Conservation (phyloP, 1,140 invertebrate species). For the Eupristina koningsbergeri region DNA sequence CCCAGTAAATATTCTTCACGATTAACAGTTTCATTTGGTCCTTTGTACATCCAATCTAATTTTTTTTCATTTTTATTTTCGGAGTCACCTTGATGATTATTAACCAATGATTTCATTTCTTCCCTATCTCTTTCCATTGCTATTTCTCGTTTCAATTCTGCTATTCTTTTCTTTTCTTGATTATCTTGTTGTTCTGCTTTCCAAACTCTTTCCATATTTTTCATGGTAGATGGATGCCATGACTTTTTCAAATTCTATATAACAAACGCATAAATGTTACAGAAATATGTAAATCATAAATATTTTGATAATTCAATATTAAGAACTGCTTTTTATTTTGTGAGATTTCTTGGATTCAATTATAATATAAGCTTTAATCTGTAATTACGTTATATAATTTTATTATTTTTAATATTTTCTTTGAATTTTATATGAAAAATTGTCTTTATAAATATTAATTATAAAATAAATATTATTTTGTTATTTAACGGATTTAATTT, state of each 20-base stretch:
- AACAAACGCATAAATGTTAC: neutral
- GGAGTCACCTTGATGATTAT: conserved; percentile 75
- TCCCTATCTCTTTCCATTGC: conserved; percentile 79
- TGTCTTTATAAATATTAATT: too few species aligned
- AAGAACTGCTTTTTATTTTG: too few species aligned
- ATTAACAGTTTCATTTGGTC: conserved; percentile 81
- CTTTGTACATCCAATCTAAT: conserved; percentile 95
- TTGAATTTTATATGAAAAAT: too few species aligned
- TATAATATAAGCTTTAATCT: too few species aligned
- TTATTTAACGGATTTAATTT: neutral
- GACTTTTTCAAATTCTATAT: conserved; percentile 83
- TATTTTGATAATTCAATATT: too few species aligned
- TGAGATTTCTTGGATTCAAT: neutral
- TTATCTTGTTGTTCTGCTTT: conserved; percentile 83
- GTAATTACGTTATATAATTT: too few species aligned
- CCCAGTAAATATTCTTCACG: conserved; percentile 94
- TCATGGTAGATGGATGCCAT: conserved; percentile 86
- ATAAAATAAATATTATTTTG: too few species aligned
- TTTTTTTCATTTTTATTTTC: conserved; percentile 77
- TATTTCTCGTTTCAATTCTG: conserved; percentile 80
- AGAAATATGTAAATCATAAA: neutral
- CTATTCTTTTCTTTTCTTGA: conserved; percentile 79
- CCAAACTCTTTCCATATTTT: conserved; percentile 85
- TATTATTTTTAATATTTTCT: too few species aligned
- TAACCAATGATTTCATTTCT: conserved; percentile 78